These are phyloP conservation scores for Triplophysa yarkandensis DNA, from an alignment of 2,797 vertebrate species.

Conservation along the genomic window DNA sequence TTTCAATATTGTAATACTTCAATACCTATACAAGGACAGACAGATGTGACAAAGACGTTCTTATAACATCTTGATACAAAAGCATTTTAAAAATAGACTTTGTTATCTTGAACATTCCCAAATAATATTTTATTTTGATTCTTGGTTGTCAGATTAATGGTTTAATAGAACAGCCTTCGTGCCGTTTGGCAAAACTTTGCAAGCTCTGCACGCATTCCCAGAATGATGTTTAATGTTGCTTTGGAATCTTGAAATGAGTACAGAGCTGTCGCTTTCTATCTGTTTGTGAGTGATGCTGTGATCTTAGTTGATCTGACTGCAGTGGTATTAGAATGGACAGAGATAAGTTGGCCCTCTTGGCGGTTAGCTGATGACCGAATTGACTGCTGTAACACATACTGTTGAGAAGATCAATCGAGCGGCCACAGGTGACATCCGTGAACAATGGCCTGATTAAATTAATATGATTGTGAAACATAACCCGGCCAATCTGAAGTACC, in stretches of 20 bases:
- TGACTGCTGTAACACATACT: slow-evolving; percentile 71
- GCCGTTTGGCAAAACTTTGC: not conserved
- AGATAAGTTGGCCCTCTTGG: slow-evolving; percentile 60
- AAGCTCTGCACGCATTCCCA: not conserved
- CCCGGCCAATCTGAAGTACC: slow-evolving; percentile 55
- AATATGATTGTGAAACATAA: slow-evolving; percentile 68
- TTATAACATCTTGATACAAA: not conserved
- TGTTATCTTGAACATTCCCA: not conserved
- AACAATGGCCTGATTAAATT: slow-evolving; percentile 75
- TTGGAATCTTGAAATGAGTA: slow-evolving; percentile 33
- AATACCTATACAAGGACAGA: not conserved
- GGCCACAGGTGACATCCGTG: slow-evolving; percentile 72
- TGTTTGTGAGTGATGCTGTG: not conserved
- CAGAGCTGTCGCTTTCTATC: slow-evolving; percentile 13
- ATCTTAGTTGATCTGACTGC: slow-evolving; percentile 4
- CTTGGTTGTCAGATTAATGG: not conserved
- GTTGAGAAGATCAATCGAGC: slow-evolving; percentile 69
- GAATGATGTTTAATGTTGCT: slow-evolving; percentile 7
- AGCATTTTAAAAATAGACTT: not conserved
- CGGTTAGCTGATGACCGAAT: slow-evolving; percentile 69
- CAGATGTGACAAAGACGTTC: not conserved
- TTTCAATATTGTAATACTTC: not conserved
- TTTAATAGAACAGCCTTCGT: not conserved
- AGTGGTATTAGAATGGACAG: slow-evolving; percentile 58
- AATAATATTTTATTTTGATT: not conserved